phyloP scores from a whole-genome alignment of 1,140 invertebrate species.

The Lepidurus arcticus region DNA sequence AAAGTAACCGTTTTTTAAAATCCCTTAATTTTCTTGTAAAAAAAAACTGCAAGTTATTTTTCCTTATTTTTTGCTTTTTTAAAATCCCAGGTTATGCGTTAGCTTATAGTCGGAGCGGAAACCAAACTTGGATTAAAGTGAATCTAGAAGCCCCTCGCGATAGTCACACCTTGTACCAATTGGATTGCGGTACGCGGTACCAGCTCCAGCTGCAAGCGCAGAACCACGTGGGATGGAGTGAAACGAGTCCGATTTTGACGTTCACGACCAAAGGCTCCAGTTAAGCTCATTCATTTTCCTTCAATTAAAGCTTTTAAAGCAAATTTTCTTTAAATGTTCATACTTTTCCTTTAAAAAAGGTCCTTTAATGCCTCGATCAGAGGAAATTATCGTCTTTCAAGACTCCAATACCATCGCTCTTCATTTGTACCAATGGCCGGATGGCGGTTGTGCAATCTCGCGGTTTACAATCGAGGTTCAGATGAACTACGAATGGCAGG shows the following conservation, averaged over 20 bases:
- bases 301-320: not conserved
- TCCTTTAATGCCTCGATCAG: not conserved
- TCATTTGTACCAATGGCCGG: not conserved
- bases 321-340: not conserved
- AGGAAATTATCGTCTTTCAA: not conserved
- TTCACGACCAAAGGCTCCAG: constrained; percentile 28
- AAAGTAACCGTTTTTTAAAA: not conserved
- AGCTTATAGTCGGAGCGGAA: not conserved
- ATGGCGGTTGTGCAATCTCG: not conserved
- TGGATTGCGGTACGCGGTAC: constrained; percentile 32
- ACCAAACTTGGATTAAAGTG: not conserved
- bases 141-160: not conserved
- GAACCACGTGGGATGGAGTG: constrained; percentile 28
- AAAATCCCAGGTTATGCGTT: not conserved
- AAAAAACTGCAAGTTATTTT: too few species aligned
- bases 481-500: constrained; percentile 4
- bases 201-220: constrained; percentile 30
- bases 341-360: not conserved
- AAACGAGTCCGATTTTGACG: constrained; percentile 20
- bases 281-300: not conserved
- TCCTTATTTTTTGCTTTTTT: not conserved
- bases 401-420: not conserved
- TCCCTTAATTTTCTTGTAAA: not conserved
- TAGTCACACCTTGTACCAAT: not conserved
- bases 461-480: not conserved